Evolutionary conservation across 2,888 invertebrate species (phyloP), one percentile per base, ranked within the genome.

Genomic region (Eupithecia pulchellata): DNA sequence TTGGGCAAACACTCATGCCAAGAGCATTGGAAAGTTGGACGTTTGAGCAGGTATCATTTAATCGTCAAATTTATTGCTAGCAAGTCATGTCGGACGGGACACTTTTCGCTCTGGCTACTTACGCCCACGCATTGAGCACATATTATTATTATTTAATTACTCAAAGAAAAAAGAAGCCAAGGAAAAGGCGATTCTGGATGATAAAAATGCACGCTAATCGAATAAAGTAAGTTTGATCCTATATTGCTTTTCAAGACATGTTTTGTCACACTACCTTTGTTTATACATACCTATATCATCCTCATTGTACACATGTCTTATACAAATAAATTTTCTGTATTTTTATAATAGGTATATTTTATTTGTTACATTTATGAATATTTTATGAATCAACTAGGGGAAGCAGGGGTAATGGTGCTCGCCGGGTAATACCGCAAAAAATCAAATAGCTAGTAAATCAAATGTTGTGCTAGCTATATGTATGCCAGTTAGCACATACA

Each of bases 121-220:
- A n/a, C n/a, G n/a, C n/a, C n/a, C n/a, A n/a, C n/a, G n/a, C n/a
- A n/a, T n/a, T n/a, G n/a, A n/a, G n/a, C n/a, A n/a, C n/a, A n/a
- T n/a, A n/a, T n/a, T n/a, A n/a, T n/a, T n/a, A n/a, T n/a, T n/a
- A n/a, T n/a, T n/a, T n/a, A n/a, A n/a, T n/a, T n/a, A n/a, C n/a
- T n/a, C n/a, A n/a, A n/a, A n/a, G n/a, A n/a, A n/a, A n/a, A n/a
- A n/a, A n/a, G n/a, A n/a, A n/a, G n/a, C n/a, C n/a, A n/a, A n/a
- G n/a, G n/a, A n/a, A n/a, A n/a, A n/a, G n/a, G n/a, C n/a, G n/a
- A n/a, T n/a, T n/a, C n/a, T n/a, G n/a, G n/a, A n/a, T n/a, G n/a
- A n/a, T n/a, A n/a, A n/a, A n/a, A n/a, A n/a, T n/a, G 65, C 65
- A 65, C 65, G 55, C 57, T 65, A 65, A 65, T 65, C 57, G 57